Evolutionary conservation across 64 coral and sea anemone species (phyloP).

Genomic region (Montipora efflorescens): DNA sequence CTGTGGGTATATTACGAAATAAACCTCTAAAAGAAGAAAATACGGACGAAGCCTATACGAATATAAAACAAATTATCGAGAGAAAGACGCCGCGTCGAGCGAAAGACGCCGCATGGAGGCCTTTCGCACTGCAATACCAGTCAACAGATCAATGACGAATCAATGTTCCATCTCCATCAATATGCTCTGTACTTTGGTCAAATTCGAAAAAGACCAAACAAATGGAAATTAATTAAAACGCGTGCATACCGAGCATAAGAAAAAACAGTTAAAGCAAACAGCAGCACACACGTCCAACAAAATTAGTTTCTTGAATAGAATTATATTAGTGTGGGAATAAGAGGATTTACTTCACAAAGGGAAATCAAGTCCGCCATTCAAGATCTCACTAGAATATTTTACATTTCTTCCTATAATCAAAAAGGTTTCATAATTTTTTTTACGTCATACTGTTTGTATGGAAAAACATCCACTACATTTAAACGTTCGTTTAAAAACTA

Average conservation of each 20-base stretch:
- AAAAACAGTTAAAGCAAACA: not conserved
- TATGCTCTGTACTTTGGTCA: not conserved
- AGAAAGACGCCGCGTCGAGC: no score
- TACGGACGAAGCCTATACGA: not conserved
- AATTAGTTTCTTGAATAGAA: not conserved
- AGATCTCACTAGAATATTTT: not conserved
- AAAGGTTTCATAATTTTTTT: not conserved
- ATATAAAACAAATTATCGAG: not conserved
- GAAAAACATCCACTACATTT: not conserved
- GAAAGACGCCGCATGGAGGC: no score
- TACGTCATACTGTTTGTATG: not conserved
- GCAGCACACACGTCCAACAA: not conserved
- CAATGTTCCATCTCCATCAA: no score
- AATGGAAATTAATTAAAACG: conserved; percentile 17
- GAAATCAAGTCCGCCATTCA: not conserved
- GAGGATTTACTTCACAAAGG: not conserved
- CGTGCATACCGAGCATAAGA: not conserved
- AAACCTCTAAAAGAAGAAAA: not conserved
- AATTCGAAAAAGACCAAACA: not conserved
- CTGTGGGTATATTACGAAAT: not conserved
- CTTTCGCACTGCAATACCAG: not conserved
- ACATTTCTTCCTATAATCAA: not conserved
- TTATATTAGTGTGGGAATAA: not conserved
- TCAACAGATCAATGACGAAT: not conserved
- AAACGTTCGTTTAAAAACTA: not conserved